Evolutionary conservation across 1,140 invertebrate genomes (phyloP).

Genomic region (Rhopalosiphum maidis): DNA sequence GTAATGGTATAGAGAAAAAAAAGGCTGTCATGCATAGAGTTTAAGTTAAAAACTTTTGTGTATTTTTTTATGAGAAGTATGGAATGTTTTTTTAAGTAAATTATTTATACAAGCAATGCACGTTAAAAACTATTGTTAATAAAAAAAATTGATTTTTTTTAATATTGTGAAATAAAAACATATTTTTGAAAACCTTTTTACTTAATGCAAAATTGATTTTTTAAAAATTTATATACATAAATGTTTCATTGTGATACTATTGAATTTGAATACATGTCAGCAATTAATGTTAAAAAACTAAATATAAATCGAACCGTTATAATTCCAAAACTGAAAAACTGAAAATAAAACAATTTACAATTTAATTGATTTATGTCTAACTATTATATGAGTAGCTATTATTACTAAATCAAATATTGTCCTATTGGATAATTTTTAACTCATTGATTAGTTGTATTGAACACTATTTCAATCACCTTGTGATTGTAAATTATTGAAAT

Average conservation of each 20-base stretch:
- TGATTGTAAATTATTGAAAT: neutral
- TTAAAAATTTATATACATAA: neutral
- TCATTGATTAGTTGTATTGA: neutral
- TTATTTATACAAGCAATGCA: conserved; percentile 57
- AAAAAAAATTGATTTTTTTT: conserved; percentile 37
- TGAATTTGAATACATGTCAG: neutral
- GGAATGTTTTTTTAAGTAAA: conserved; percentile 56
- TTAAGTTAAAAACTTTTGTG: conserved; percentile 55
- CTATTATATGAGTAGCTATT: neutral
- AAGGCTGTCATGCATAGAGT: conserved; percentile 55
- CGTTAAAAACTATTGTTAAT: conserved; percentile 56
- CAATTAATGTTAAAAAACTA: neutral
- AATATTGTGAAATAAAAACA: conserved; percentile 42
- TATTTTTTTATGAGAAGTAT: conserved; percentile 56
- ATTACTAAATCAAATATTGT: neutral
- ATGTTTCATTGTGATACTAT: conserved; percentile 13
- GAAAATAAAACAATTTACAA: neutral
- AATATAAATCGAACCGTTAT: neutral
- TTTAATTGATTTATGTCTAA: neutral
- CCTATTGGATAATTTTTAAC: neutral
- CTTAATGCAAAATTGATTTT: neutral
- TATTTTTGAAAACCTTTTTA: conserved; percentile 46
- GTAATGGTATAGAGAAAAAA: conserved; percentile 53
- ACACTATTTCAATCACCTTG: neutral
- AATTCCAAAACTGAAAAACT: neutral